A percentile compares a stretch with the other conserved stretches of the same genome.
Conservation (phyloP, 2,797 vertebrate species). For the Lepilemur septentrionalis region DNA sequence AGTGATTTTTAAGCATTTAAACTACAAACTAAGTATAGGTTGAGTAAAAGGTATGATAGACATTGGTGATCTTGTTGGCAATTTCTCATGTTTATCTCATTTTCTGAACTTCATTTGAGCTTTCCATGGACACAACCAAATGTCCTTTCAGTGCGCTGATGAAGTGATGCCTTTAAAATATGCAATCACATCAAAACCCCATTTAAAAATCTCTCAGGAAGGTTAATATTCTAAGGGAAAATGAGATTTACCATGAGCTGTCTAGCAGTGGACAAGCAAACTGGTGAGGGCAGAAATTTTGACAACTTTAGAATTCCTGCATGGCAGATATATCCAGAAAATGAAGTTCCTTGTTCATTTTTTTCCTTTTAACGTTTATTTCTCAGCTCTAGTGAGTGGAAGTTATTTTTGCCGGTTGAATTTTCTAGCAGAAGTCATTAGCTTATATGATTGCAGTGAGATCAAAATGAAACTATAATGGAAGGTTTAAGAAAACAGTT, state of each 20-base stretch:
- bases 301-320: neutral
- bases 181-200: neutral
- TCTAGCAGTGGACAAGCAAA: neutral
- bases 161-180: neutral
- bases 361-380: neutral
- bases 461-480: conserved; percentile 10
- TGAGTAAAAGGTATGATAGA: neutral
- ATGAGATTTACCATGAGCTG: neutral
- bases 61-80: neutral
- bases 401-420: neutral
- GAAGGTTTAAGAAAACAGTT: conserved; percentile 50
- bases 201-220: neutral
- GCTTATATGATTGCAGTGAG: conserved; percentile 53
- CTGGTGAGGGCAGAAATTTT: neutral
- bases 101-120: neutral
- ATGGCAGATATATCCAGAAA: neutral
- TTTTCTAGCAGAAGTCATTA: conserved; percentile 60
- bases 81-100: neutral
- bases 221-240: neutral
- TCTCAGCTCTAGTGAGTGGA: neutral
- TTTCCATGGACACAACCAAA: neutral
- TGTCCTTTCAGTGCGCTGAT: neutral
- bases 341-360: neutral
- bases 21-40: neutral
- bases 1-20: neutral